These are phyloP conservation scores for human DNA, from an alignment of 2,113 vertebrate genomes.

Conservation along the genomic window GRCh38 chr16:85279501-85280000, in stretches of 20 bases:
- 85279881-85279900: accelerated
- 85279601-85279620: too few species aligned
- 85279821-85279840: background rate
- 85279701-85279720: accelerated
- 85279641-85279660: accelerated
- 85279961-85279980: background rate
- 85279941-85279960: background rate
- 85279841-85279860: background rate
- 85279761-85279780: background rate
- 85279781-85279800: background rate
- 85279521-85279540: too few species aligned
- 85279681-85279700: accelerated
- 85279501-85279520: too few species aligned
- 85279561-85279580: too few species aligned
- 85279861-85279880: background rate
- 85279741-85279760: accelerated
- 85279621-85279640: too few species aligned
- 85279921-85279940: background rate
- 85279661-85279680: background rate
- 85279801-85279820: background rate
- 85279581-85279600: too few species aligned
- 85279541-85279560: too few species aligned
- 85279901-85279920: background rate
- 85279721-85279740: too few species aligned
- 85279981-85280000: background rate